Percentiles rank a stretch among this genome's conserved stretches.
Conservation (phyloP, 2,888 invertebrate genomes). For the Mesorhabditis spiculigera region DNA sequence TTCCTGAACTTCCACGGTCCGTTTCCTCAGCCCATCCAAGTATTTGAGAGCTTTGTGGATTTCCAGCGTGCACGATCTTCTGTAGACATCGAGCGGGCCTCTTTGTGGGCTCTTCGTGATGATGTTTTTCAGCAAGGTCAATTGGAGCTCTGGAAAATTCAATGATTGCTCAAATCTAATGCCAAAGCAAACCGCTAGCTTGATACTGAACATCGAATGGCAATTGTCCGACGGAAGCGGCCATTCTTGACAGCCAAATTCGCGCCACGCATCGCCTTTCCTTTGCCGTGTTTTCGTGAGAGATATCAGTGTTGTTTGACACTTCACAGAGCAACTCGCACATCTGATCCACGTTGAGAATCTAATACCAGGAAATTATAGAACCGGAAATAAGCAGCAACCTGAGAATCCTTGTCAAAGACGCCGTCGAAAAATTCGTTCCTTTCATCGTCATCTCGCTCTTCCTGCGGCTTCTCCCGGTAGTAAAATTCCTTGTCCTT, state of each 20-base stretch:
- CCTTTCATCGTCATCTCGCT: slow-evolving; percentile 35
- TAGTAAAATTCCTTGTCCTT: slow-evolving; percentile 44
- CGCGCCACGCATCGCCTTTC: neutral
- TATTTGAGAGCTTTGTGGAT: slow-evolving; percentile 25
- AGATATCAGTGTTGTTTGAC: neutral
- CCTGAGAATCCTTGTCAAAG: neutral
- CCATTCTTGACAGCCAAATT: neutral
- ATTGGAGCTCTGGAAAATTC: no score
- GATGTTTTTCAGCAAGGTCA: no score
- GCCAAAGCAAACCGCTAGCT: neutral
- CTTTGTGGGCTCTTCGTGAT: neutral
- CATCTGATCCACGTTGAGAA: neutral
- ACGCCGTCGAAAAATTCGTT: slow-evolving; percentile 26
- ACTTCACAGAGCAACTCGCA: slow-evolving; percentile 9
- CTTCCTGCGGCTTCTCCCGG: slow-evolving; percentile 40
- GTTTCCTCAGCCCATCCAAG: slow-evolving; percentile 21
- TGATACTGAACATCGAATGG: neutral
- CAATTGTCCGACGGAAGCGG: neutral
- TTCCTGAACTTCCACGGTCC: slow-evolving; percentile 28
- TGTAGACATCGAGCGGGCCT: slow-evolving; percentile 9
- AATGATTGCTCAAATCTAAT: no score
- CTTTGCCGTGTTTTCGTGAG: neutral
- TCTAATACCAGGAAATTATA: neutral
- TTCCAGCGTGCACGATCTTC: slow-evolving; percentile 24
- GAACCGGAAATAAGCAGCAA: neutral